Evolutionary conservation across 1,140 invertebrate species (phyloP), one percentile per base, ranked within the genome.

Genomic region (Phymastichus coffea): DNA sequence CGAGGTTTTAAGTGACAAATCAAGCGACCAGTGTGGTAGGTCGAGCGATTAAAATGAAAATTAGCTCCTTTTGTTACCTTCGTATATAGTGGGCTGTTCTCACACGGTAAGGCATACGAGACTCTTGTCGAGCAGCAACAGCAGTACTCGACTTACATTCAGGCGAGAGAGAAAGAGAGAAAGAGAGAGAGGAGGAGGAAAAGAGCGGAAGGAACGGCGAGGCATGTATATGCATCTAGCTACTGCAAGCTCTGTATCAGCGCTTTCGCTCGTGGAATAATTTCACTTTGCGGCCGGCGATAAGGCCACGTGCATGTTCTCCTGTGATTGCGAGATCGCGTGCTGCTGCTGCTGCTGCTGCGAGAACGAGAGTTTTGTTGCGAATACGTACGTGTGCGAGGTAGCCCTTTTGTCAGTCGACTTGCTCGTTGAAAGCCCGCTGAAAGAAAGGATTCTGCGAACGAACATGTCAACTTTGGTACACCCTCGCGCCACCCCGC

Each of bases 271-370:
- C 67, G 67, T 68, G 64, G 70, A 76, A 79, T 78, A 78, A 78
- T 78, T 78, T 79, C 75, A 77, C 77, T 78, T 78, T 78, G 68
- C 76, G 57, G 66, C 33, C 51, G 14, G 56, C 66, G 75, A 79
- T 79, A 79, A 79, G 75, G 43, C 63, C 57, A 49, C 28, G 71
- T 73, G 73, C 75, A 77, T 74, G 75, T 77, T 77, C 63, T 61
- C 52, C 59, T 75, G 74, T 73, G 75, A 78, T 78, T 75, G 73
- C 71, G 57, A 67, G 70, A 77, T 79, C 75, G 77, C 77, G 75
- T 79, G 76, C 72, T 54, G 55, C 28, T n/a, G n/a, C n/a, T n/a
- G n/a, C n/a, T n/a, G n/a, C n/a, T n/a, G n/a, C n/a, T n/a, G n/a
- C 28, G 12, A 33, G 12, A 6, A 33, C 6, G 6, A 7, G 28